Base-by-base conservation (phyloP, 2,888 invertebrate genomes). In the Teinopalpus imperialis region DNA sequence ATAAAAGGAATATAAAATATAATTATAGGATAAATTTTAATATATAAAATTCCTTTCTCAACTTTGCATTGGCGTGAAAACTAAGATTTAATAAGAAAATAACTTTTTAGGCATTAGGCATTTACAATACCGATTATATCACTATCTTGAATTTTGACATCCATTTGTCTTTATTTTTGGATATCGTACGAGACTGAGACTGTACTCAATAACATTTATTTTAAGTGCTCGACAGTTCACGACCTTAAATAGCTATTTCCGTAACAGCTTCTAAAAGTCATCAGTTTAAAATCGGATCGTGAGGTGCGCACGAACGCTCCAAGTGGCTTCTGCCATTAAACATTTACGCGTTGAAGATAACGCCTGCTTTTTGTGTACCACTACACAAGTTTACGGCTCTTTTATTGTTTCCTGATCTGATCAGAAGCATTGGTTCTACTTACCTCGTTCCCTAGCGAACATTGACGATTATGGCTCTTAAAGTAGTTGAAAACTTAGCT, bases 271-370 rank as follows among this genome's bases (percentile, higher is more conserved):
- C 72, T 74, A 75, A 74, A 79, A 82, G 77, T 80, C 77, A 81
- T 82, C 80, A 79, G 79, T 83, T 86, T 81, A 76, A 83, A 85
- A 82, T 81, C 75, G 68, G 74, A 74, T 76, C 69, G 68, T 55
- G 62, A 70, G 69, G 64, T 72, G 70, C 70, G 63, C 66, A 69
- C 70, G 70, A 63, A 61, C 62, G 60, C 56, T 61, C 59, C 63
- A 60, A 67, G 68, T 69, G 69, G 65, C 69, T 65, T 68, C 57
- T 62, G 67, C 80, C 75, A 79, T 83, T 81, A 85, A 87, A 81
- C 73, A 78, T 85, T 82, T 79, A 87, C 70, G 79, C 67, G 64
- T 70, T 66, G 53, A 63, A 85, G 85, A 87, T 86, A 83, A 78
- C 76, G 70, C 65, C 64, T 68, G 72, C 73, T 80, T 81, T 83